A percentile compares a stretch with the other conserved stretches of the same genome.
These are phyloP conservation scores for Scophthalmus maximus DNA, from an alignment of 2,113 vertebrate genomes.

Conservation along the genomic window DNA sequence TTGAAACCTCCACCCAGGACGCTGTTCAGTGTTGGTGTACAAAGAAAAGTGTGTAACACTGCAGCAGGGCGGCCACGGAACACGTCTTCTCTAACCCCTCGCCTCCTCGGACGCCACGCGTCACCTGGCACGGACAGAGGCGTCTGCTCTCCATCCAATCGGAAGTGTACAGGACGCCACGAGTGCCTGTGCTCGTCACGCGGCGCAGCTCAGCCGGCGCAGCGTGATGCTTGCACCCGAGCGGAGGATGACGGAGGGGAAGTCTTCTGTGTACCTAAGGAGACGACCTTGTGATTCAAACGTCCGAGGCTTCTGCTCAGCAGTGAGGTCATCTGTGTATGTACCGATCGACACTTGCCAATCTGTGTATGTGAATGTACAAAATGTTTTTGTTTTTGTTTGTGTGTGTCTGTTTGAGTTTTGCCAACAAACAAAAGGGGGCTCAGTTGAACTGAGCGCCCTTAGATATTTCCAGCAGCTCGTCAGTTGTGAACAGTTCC, in stretches of 20 bases:
- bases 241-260: constrained; percentile 37
- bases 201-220: constrained; percentile 61
- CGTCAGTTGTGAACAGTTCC: constrained; percentile 50
- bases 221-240: constrained; percentile 71
- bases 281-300: constrained; percentile 41
- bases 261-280: constrained; percentile 32
- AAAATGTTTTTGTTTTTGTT: constrained; percentile 70
- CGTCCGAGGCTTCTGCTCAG: constrained; percentile 51
- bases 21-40: constrained; percentile 45
- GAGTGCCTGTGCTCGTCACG: constrained; percentile 22
- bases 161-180: constrained; percentile 64
- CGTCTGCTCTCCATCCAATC: constrained; percentile 45
- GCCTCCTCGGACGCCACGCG: constrained; percentile 45
- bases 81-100: constrained; percentile 41
- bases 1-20: constrained; percentile 39
- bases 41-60: constrained; percentile 37
- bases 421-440: constrained; percentile 45
- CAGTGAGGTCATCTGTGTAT: constrained; percentile 62
- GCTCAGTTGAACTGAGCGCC: constrained; percentile 72
- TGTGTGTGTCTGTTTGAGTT: constrained; percentile 64
- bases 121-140: constrained; percentile 22
- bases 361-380: constrained; percentile 82
- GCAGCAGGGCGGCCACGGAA: not conserved
- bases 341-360: constrained; percentile 71
- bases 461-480: constrained; percentile 48